Evolutionary conservation across 2,888 invertebrate genomes (phyloP).

Genomic region (Hydriomena furcata): DNA sequence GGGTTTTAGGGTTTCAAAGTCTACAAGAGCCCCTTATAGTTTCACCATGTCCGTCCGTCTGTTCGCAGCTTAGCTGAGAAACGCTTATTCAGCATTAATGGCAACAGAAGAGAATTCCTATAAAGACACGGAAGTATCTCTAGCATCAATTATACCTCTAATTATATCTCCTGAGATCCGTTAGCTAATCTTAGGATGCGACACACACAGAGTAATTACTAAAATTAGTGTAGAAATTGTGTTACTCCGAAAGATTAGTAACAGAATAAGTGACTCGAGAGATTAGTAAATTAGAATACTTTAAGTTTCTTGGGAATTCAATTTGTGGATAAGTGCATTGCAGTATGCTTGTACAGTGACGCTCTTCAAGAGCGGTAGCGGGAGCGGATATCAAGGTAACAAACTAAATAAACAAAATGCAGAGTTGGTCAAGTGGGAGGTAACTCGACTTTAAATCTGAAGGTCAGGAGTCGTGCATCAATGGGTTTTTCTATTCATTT

Average conservation of each 20-base stretch:
- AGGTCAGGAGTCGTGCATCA: no score
- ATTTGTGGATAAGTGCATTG: slow-evolving; percentile 21
- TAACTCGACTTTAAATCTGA: no score
- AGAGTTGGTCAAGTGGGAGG: no score
- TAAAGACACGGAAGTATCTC: slow-evolving; percentile 20
- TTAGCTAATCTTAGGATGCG: slow-evolving; percentile 33
- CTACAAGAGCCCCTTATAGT: no score
- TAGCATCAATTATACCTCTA: slow-evolving; percentile 33
- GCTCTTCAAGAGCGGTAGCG: no score
- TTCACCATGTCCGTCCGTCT: no score
- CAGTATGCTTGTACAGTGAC: neutral
- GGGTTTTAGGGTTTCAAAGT: no score
- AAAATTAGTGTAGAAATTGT: slow-evolving; percentile 45
- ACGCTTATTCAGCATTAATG: no score
- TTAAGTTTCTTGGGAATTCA: slow-evolving; percentile 34
- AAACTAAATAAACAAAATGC: no score
- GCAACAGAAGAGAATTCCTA: neutral
- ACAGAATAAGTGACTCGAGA: neutral
- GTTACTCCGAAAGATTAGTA: slow-evolving; percentile 31
- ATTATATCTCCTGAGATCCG: slow-evolving; percentile 19
- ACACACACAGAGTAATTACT: slow-evolving; percentile 38
- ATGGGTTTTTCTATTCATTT: no score
- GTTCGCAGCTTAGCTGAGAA: no score
- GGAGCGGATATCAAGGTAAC: no score
- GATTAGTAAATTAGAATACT: slow-evolving; percentile 8